Percentiles rank a stretch among this genome's conserved stretches.
phyloP scores from a whole-genome alignment of 2,888 invertebrate species.

The Ectobius pallidus region DNA sequence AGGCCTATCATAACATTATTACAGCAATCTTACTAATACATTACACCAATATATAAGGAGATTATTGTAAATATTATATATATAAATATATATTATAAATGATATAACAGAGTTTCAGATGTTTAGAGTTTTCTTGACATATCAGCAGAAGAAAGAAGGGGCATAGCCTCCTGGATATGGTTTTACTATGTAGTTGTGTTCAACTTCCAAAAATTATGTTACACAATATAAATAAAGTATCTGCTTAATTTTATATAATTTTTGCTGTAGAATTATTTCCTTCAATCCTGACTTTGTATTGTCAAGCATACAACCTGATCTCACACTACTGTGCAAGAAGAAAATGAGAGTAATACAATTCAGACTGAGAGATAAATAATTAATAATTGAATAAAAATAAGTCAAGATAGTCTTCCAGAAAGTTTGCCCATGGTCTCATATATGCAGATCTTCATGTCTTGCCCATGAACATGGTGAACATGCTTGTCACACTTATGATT shows the following conservation, averaged over 20 bases:
- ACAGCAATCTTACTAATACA: constrained; percentile 4
- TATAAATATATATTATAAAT: not conserved
- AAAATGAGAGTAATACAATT: too few relatives aligned
- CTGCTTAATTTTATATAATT: not conserved
- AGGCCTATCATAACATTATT: not conserved
- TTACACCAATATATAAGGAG: constrained; percentile 32
- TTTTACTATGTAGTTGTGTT: not conserved
- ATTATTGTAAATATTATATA: constrained; percentile 34
- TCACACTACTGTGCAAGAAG: too few relatives aligned
- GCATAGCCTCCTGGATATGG: not conserved
- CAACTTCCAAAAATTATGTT: not conserved
- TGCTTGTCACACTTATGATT: too few relatives aligned
- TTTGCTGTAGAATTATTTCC: not conserved
- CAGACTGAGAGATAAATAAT: too few relatives aligned
- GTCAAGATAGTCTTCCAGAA: too few relatives aligned
- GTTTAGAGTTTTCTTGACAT: constrained; percentile 41
- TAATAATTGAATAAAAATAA: too few relatives aligned
- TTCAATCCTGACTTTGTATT: too few relatives aligned
- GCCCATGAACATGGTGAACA: too few relatives aligned
- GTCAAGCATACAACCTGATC: too few relatives aligned
- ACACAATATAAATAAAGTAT: not conserved
- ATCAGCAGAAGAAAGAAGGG: constrained; percentile 32
- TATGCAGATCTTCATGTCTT: too few relatives aligned
- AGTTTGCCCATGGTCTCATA: too few relatives aligned
- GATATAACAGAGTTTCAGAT: constrained; percentile 32